Base-by-base conservation (phyloP, 2,888 invertebrate species). In the Agrotis segetum region DNA sequence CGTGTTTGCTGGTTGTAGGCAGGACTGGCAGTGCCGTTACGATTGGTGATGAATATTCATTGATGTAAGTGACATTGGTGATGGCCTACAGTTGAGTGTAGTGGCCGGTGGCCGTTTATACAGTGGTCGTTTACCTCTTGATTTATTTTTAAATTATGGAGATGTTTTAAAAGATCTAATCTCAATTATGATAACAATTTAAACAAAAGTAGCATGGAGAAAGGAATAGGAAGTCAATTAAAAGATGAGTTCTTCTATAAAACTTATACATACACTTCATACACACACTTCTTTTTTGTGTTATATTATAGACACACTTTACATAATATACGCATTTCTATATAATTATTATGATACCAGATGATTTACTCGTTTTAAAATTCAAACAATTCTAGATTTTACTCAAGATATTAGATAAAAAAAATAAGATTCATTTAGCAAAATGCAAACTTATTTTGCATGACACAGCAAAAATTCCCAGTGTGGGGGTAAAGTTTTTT, bases 51-150 rank as follows among this genome's bases (percentile, higher is more conserved):
- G 80, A 73, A 79, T 79, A 79, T 83, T 79, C 79, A 79, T 73
- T 79, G 68, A 73, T 73, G 52, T 62, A 79, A 73, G 79, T 68
- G 79, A 83, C 79, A 79, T 13, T 56, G 62, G 80, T 66, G 83
- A 73, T 59, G 62, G 62, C 21, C 44, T 5, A 44, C 77, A 61
- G 77, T 62, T 58, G 60, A 71, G 50, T 60, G 46, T 49, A 14
- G 46, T 60, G 19, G 55, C 58, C 46, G 46, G 49, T 56, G 67
- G 34, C 44, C 11, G 34, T 3, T 40, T n/a, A 17, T 14, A 55
- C 19, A 40, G 14, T 71, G 78, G 79, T 53, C 79, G 67, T 67
- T 82, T 67, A 71, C 66, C 60, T 61, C 44, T 19, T 19, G 56
- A 68, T 59, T 49, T 77, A 63, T 67, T 59, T 81, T 50, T 47